These are phyloP conservation scores for Mesocentrotus franciscanus DNA, from an alignment of 53 echinoderm and acorn worm species.

Conservation along the genomic window DNA sequence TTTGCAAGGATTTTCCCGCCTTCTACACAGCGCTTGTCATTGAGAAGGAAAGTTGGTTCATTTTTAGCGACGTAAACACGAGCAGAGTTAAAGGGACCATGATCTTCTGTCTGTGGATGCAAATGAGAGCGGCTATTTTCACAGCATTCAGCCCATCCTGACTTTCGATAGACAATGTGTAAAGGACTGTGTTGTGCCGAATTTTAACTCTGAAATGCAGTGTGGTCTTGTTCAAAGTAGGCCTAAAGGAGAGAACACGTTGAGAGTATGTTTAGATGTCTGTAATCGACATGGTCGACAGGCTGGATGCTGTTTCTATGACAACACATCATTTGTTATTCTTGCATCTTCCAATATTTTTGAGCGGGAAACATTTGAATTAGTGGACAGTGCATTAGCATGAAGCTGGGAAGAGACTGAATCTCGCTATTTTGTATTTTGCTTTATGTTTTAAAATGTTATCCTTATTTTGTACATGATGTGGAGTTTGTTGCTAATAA, in stretches of 20 bases:
- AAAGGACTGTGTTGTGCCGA: neutral
- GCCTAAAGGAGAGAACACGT: neutral
- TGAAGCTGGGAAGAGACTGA: neutral
- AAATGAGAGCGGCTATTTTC: neutral
- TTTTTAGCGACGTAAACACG: neutral
- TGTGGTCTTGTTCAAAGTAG: neutral
- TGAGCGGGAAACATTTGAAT: neutral
- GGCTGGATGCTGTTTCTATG: neutral
- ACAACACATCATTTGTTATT: neutral
- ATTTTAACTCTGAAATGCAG: neutral
- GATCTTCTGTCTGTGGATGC: neutral
- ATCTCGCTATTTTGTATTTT: neutral
- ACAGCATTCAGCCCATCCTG: neutral
- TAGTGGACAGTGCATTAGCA: neutral
- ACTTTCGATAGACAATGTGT: neutral
- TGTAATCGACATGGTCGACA: neutral
- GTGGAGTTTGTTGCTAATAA: no score
- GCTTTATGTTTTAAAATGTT: neutral
- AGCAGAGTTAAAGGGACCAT: neutral
- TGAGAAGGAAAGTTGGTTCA: conserved; percentile 21
- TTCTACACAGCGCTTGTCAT: neutral
- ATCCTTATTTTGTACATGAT: neutral
- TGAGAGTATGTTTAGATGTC: neutral
- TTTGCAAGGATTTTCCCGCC: conserved; percentile 31
- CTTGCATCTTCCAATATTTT: neutral